phyloP scores from a whole-genome alignment of 2,113 vertebrate species.

The Cyprinodon tularosa region DNA sequence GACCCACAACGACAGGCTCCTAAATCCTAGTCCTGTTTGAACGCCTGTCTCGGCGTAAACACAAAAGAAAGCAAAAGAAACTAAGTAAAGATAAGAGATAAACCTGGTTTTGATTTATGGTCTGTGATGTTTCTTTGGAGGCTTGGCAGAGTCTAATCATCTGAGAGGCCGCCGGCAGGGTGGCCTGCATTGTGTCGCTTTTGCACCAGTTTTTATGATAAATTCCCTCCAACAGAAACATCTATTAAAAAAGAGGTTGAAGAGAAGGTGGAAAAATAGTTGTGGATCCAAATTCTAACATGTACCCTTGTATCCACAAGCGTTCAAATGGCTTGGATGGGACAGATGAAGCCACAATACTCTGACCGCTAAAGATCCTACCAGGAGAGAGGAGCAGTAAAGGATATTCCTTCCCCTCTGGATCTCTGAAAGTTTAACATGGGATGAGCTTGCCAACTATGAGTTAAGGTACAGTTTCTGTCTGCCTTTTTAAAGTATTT shows the following conservation, averaged over 20 bases:
- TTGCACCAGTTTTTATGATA: slow-evolving; percentile 52
- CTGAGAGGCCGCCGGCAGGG: slow-evolving; percentile 33
- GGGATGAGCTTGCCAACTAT: slow-evolving; percentile 62
- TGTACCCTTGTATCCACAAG: neutral
- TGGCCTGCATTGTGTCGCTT: slow-evolving; percentile 55
- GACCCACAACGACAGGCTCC: slow-evolving; percentile 43
- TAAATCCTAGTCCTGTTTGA: slow-evolving; percentile 48
- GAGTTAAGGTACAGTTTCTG: slow-evolving; percentile 40
- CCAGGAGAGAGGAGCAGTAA: slow-evolving; percentile 6
- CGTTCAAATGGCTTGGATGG: slow-evolving; percentile 8
- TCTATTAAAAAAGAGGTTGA: slow-evolving; percentile 23
- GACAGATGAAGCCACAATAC: slow-evolving; percentile 10
- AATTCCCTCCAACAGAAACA: slow-evolving; percentile 36
- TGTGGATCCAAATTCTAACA: neutral
- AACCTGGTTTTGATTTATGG: slow-evolving; percentile 44
- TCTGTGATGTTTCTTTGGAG: slow-evolving; percentile 43
- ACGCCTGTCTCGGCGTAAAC: slow-evolving; percentile 47
- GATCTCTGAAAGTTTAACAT: slow-evolving; percentile 44
- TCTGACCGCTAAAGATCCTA: slow-evolving; percentile 17
- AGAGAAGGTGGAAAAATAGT: slow-evolving; percentile 8
- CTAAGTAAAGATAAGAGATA: slow-evolving; percentile 52
- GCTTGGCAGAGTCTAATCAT: slow-evolving; percentile 49
- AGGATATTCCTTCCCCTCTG: slow-evolving; percentile 24
- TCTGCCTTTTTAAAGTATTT: no score
- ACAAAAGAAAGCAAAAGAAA: slow-evolving; percentile 50